A percentile compares a stretch with the other conserved stretches of the same genome.
Evolutionary conservation across 2,113 vertebrate species (phyloP).

Genomic region (Mungos mungo): DNA sequence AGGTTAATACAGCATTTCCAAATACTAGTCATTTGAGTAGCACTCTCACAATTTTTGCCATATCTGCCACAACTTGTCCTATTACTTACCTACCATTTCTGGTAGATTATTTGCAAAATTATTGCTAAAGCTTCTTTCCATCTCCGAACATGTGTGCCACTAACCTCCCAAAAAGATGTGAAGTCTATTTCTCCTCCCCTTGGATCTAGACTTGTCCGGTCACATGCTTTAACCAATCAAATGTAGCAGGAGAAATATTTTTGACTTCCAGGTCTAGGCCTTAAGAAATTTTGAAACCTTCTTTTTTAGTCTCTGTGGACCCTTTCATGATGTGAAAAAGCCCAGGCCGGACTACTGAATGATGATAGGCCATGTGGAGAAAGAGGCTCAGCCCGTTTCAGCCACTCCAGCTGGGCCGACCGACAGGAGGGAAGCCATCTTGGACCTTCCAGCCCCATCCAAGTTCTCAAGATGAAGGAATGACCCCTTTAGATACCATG

Average conservation of each 20-base stretch:
- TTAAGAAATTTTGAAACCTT: not conserved
- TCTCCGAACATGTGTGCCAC: not conserved
- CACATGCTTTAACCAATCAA: not conserved
- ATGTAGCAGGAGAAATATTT: not conserved
- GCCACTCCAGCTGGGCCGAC: not conserved
- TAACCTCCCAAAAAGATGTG: not conserved
- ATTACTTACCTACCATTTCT: not conserved
- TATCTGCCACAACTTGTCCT: not conserved
- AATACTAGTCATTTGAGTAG: not conserved
- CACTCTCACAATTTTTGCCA: not conserved
- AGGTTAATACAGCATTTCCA: not conserved
- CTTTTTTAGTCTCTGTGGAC: not conserved
- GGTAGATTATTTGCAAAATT: not conserved
- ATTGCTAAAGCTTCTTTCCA: not conserved
- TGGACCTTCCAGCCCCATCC: not conserved
- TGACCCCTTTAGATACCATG: not conserved
- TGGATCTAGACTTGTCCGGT: not conserved
- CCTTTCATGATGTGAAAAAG: not conserved
- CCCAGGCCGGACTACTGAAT: not conserved
- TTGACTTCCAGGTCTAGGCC: not conserved
- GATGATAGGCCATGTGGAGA: not conserved
- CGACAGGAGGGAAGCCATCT: not conserved
- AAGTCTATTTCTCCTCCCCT: not conserved
- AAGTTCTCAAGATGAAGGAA: constrained; percentile 37
- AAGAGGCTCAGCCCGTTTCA: not conserved